Percentiles rank a stretch among this genome's conserved stretches.
Conservation (phyloP, 2,113 vertebrate species). For the Colaptes auratus region DNA sequence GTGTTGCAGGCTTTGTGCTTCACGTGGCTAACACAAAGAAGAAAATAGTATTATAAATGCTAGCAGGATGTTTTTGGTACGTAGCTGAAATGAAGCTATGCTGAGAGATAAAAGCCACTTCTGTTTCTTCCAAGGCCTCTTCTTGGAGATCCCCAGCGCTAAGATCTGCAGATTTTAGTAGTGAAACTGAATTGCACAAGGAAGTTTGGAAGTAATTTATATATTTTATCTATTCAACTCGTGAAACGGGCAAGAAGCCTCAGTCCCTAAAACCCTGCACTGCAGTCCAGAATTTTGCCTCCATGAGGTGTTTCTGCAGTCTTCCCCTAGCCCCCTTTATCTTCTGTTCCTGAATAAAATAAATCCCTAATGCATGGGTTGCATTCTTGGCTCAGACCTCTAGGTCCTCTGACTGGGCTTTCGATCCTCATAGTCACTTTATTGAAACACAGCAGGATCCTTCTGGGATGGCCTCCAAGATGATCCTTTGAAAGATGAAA, state of each 20-base stretch:
- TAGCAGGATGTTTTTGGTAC: background rate
- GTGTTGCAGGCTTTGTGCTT: slow-evolving; percentile 16
- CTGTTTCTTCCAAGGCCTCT: background rate
- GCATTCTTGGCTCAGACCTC: slow-evolving; percentile 15
- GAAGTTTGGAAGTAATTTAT: background rate
- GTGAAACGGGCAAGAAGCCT: background rate
- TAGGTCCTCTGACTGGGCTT: slow-evolving; percentile 25
- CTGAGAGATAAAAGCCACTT: slow-evolving; percentile 2
- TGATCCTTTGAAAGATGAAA: slow-evolving; percentile 62
- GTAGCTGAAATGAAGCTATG: background rate
- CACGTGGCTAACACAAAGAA: background rate
- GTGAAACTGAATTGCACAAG: background rate
- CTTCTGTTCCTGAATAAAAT: background rate
- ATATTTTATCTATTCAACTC: background rate
- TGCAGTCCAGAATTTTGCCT: background rate
- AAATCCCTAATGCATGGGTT: background rate
- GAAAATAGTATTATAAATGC: background rate
- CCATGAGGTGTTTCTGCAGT: background rate
- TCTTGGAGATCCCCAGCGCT: background rate
- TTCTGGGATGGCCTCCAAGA: slow-evolving; percentile 66
- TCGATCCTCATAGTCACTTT: background rate
- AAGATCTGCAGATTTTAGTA: background rate
- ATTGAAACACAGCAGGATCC: slow-evolving; percentile 64
- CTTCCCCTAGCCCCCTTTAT: background rate
- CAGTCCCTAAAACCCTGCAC: background rate